These are phyloP conservation scores for Himalopsyche anomala DNA, from an alignment of 2,888 invertebrate genomes.

Conservation along the genomic window DNA sequence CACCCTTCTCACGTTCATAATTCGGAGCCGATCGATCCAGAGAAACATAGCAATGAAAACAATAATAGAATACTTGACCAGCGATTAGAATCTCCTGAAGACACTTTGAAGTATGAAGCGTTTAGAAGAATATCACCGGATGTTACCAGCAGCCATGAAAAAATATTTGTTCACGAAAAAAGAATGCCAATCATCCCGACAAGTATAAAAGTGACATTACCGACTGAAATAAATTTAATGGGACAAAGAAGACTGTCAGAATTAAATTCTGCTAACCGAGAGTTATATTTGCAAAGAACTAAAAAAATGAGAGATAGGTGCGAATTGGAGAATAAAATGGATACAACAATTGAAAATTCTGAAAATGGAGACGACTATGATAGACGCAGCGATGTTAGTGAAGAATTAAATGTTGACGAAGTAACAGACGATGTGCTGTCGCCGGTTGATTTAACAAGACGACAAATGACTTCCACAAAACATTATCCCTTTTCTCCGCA, in stretches of 20 bases:
- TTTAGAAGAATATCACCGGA: conserved; percentile 63
- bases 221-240: conserved; percentile 58
- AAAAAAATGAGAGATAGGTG: conserved; percentile 69
- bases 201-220: conserved; percentile 58
- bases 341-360: conserved; percentile 52
- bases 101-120: conserved; percentile 58
- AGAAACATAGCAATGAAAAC: conserved; percentile 53
- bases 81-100: conserved; percentile 57
- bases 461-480: conserved; percentile 65
- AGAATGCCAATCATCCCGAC: conserved; percentile 56
- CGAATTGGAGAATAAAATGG: conserved; percentile 62
- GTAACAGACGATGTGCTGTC: conserved; percentile 71
- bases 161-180: conserved; percentile 51
- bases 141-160: conserved; percentile 50
- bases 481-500: conserved; percentile 60
- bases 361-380: conserved; percentile 67
- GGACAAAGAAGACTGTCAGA: conserved; percentile 63
- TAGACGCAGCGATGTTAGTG: conserved; percentile 68
- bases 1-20: conserved; percentile 41
- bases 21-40: conserved; percentile 49
- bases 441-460: conserved; percentile 72
- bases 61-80: conserved; percentile 59
- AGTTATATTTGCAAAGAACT: conserved; percentile 67
- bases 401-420: conserved; percentile 70
- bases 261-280: conserved; percentile 66